phyloP scores from a whole-genome alignment of 2,113 vertebrate genomes.

The Hyla sarda region DNA sequence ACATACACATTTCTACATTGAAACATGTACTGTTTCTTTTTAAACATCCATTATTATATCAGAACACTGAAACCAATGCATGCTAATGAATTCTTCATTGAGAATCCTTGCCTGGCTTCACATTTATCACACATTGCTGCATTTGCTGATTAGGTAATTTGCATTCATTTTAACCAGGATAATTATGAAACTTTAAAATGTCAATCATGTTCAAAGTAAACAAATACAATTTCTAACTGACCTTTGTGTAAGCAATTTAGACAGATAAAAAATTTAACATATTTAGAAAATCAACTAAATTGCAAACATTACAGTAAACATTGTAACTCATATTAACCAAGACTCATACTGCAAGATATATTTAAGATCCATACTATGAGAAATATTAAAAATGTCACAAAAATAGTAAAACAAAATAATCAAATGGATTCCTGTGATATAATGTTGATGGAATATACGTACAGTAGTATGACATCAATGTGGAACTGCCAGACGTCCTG shows the following conservation, averaged over 20 bases:
- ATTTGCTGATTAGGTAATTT: conserved; percentile 59
- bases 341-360: too few species aligned
- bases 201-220: conserved; percentile 60
- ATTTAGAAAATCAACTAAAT: conserved; percentile 17
- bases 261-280: conserved; percentile 11
- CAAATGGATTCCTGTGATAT: background rate
- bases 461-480: background rate
- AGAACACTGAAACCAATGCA: conserved; percentile 49
- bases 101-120: conserved; percentile 56
- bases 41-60: conserved; percentile 48
- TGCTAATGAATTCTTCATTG: conserved; percentile 55
- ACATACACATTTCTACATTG: conserved; percentile 5
- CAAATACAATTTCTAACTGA: conserved; percentile 56
- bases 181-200: conserved; percentile 58
- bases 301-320: conserved; percentile 13
- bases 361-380: background rate
- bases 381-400: too few species aligned
- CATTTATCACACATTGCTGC: conserved; percentile 60
- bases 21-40: conserved; percentile 5
- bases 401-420: background rate
- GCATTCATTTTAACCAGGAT: conserved; percentile 58
- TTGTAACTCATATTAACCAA: background rate
- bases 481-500: too few species aligned
- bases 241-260: conserved; percentile 49
- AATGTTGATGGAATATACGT: background rate